Conservation (phyloP, 2,113 vertebrate species). For the Erpornis zantholeuca region DNA sequence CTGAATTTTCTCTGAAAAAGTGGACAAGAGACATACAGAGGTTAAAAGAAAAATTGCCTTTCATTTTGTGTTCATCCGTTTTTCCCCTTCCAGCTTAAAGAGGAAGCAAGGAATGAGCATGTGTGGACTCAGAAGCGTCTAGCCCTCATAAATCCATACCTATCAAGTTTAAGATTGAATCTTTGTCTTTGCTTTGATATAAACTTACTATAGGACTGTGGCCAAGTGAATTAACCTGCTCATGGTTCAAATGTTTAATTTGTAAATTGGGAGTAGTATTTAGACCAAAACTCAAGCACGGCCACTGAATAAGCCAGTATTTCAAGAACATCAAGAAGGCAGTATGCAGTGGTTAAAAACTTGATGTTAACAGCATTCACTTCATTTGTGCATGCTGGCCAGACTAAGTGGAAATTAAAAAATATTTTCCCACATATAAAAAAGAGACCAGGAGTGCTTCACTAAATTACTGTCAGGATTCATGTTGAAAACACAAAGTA, state of each 20-base stretch:
- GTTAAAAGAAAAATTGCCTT: conserved; percentile 44
- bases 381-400: background rate
- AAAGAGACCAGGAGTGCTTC: background rate
- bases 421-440: background rate
- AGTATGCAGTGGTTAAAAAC: background rate
- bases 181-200: background rate
- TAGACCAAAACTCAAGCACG: background rate
- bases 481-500: background rate
- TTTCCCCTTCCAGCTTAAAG: conserved; percentile 6
- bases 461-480: background rate
- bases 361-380: background rate
- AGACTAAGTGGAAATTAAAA: background rate
- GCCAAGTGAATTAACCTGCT: conserved; percentile 7
- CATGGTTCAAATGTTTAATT: background rate
- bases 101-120: background rate
- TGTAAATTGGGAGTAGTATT: background rate
- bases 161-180: background rate
- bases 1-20: conserved; percentile 30
- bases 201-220: background rate
- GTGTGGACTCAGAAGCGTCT: background rate
- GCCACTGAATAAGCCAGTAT: background rate
- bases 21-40: background rate
- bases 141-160: background rate
- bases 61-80: conserved; percentile 4
- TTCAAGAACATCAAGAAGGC: background rate